Conservation (phyloP, 1,140 invertebrate genomes). For the Brachionus calyciflorus region DNA sequence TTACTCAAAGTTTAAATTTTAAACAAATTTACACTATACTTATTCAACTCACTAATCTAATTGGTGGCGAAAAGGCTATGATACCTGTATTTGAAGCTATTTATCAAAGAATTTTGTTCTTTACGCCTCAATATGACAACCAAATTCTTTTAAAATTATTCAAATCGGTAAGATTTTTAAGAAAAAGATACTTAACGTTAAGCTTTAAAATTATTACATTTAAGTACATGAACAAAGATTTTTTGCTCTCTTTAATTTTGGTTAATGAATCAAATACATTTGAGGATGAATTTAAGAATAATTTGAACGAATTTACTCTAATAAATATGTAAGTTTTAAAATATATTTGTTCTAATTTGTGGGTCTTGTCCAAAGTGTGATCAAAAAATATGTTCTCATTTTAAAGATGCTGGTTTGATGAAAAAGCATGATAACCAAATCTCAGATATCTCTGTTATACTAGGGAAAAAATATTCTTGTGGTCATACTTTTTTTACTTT, state of each 20-base stretch:
- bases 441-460: no score
- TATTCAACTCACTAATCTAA: constrained; percentile 9
- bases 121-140: constrained; percentile 19
- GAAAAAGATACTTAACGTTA: neutral
- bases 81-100: constrained; percentile 41
- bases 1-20: neutral
- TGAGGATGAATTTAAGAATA: neutral
- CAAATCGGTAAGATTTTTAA: constrained; percentile 22
- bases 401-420: no score
- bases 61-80: constrained; percentile 18
- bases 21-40: constrained; percentile 46
- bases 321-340: constrained; percentile 19
- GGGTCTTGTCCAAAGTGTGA: no score
- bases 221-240: constrained; percentile 1
- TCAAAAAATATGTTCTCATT: no score
- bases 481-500: no score
- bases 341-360: neutral
- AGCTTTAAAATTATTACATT: neutral
- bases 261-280: neutral
- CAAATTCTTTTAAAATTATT: constrained; percentile 1
- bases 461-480: no score
- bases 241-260: neutral
- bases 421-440: no score
- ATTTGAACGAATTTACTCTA: neutral
- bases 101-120: constrained; percentile 29